Base-by-base conservation (phyloP, 2,888 invertebrate genomes). In the Trichogramma dendrolimi region DNA sequence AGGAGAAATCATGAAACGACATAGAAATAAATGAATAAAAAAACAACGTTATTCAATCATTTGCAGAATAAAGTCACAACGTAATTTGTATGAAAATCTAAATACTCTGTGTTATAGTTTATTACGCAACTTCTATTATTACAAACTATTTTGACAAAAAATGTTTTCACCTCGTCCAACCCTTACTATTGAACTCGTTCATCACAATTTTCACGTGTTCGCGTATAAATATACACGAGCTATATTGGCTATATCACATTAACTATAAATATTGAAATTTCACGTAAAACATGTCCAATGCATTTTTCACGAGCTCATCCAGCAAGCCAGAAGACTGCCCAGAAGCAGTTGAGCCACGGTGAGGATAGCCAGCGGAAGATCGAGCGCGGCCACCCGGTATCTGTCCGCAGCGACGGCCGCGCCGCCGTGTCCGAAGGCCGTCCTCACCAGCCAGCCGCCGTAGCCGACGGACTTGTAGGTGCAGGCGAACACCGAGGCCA, bases 31-130 rank as follows among this genome's bases (percentile, higher is more conserved):
- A 58, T 50, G 52, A 52, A 50, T 62, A 42, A 38, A 60, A 49
- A 5, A 55, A 42, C 47, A 71, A 75, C 75, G 74, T 73, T 73
- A 76, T 77, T 76, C 76, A 73, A 78, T 78, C 76, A 75, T 76
- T 76, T 79, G 77, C 78, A 78, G 78, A 79, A 79, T 79, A 79
- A 78, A 78, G 75, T 75, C 76, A 73, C 76, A 77, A 78, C 78
- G 78, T 79, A 14, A 1, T 79, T 79, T 79, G 71, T 78, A 78
- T 78, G 78, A 76, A 77, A 77, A 63, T 49, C 55, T 10, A 54
- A 50, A 60, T 49, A 52, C n/a, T 48, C 6, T 47, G n/a, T 4
- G 14, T 14, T 10, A 1, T 47, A 47, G n/a, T 56, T 59, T 6
- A 51, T 43, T 53, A 43, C 42, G 8, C 42, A 52, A 55, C 27